Evolutionary conservation across 2,113 vertebrate genomes (phyloP).

Genomic region (Epinephelus lanceolatus): DNA sequence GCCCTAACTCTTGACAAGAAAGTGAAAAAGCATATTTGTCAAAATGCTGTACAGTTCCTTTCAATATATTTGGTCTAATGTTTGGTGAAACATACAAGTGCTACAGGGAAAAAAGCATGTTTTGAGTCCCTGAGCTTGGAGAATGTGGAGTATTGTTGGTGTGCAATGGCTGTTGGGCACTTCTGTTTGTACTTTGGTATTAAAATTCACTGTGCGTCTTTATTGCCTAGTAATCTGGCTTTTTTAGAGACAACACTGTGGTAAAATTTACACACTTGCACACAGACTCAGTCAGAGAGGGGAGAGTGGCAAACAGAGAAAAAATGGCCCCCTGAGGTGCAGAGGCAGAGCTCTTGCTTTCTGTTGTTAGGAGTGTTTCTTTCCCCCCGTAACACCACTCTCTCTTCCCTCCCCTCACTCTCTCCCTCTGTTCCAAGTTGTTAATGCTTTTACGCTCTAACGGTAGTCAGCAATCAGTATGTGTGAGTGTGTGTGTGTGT

Average conservation of each 20-base stretch:
- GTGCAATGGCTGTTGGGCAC: conserved; percentile 17
- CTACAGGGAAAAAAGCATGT: neutral
- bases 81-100: neutral
- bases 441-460: conserved; percentile 58
- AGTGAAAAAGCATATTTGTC: too few relatives aligned
- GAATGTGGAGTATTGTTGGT: conserved; percentile 8
- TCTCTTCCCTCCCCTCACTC: neutral
- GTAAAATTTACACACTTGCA: conserved; percentile 43
- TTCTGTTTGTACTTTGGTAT: neutral
- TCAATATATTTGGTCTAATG: neutral
- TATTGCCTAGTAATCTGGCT: conserved; percentile 41
- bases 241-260: conserved; percentile 27
- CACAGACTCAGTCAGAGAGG: conserved; percentile 27
- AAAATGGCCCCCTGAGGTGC: conserved; percentile 35
- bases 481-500: too few relatives aligned
- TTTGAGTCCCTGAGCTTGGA: neutral
- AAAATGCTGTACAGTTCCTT: neutral
- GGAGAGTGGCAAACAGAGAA: neutral
- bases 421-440: conserved; percentile 31
- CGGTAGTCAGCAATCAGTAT: conserved; percentile 41
- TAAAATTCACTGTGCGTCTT: conserved; percentile 43
- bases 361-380: conserved; percentile 26
- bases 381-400: conserved; percentile 29
- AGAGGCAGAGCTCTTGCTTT: conserved; percentile 49
- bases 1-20: too few relatives aligned